Evolutionary conservation across 2,797 vertebrate genomes (phyloP), one percentile per base, ranked within the genome.

Genomic region (Chiroxiphia lanceolata): DNA sequence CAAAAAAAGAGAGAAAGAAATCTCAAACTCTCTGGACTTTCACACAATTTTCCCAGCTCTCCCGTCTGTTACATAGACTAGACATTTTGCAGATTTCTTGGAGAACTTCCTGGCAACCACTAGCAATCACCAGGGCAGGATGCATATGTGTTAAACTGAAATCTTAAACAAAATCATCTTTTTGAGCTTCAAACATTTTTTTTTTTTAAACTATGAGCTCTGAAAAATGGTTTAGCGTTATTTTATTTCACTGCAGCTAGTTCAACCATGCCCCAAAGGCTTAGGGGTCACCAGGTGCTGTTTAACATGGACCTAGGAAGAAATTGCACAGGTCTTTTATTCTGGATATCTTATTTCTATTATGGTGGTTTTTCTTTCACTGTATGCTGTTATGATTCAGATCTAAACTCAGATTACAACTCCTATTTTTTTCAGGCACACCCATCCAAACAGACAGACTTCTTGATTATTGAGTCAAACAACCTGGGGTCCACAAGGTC

Each of bases 41-140:
- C 72, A 90, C 89, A 95, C 72, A 68, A 63, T 94, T 95, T 90
- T 89, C 82, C 93, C 90, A 95, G 83, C 82, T 91, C 86, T 95
- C 81, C 90, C 68, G 83, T 93, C 91, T 95, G 94, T 90, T 96
- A 96, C 80, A 93, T 94, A 94, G 86, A 87, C 88, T 87, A 96
- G 94, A 95, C 95, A 87, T 93, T 95, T 93, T 96, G 81, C 94
- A 97, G 93, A 96, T 96, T 96, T 96, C 90, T 96, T 87, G 89
- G 71, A 96, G 78, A 95, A 95, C 90, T 91, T 96, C 94, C 96
- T 96, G 94, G 93, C 95, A 96, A 92, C 86, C 88, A 94, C 86
- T 70, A 95, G 91, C 92, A 93, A 92, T 94, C 96, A 93, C 87
- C 91, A 97, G 96, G 90, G 91, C 95, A 95, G 68, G 90, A 96